Evolutionary conservation across 2,888 invertebrate genomes (phyloP).

Genomic region (Aphidius colemani): DNA sequence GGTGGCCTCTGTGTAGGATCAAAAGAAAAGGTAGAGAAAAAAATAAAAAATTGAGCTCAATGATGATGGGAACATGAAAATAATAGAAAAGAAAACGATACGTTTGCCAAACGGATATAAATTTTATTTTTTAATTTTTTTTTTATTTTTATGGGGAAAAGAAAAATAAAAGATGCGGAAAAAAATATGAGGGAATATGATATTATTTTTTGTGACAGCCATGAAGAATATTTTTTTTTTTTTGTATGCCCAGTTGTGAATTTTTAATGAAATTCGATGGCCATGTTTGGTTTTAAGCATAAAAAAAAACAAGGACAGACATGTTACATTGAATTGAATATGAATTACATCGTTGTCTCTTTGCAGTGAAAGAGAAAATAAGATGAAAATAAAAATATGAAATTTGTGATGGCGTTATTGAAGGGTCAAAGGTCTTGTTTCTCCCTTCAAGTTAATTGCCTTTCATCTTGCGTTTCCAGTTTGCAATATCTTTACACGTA

Average conservation of each 20-base stretch:
- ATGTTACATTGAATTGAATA: constrained; percentile 25
- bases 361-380: constrained; percentile 23
- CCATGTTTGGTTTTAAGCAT: no score
- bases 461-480: no score
- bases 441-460: constrained; percentile 25
- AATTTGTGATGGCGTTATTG: constrained; percentile 1
- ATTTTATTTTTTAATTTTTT: constrained; percentile 22
- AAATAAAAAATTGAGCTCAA: constrained; percentile 15
- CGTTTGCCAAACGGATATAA: constrained; percentile 38
- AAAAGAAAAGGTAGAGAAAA: constrained; percentile 27
- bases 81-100: constrained; percentile 37
- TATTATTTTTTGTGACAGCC: constrained; percentile 39
- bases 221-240: not conserved
- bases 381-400: not conserved
- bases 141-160: constrained; percentile 21
- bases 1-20: not conserved
- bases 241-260: not conserved
- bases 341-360: constrained; percentile 34
- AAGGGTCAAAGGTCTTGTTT: constrained; percentile 3
- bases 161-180: not conserved
- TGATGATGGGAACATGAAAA: constrained; percentile 15
- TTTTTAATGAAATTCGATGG: no score
- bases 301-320: not conserved
- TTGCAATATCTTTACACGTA: constrained; percentile 33
- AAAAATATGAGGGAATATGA: constrained; percentile 38